Conservation (phyloP, 92 coral and sea anemone species). For the Virgularia gustaviana region DNA sequence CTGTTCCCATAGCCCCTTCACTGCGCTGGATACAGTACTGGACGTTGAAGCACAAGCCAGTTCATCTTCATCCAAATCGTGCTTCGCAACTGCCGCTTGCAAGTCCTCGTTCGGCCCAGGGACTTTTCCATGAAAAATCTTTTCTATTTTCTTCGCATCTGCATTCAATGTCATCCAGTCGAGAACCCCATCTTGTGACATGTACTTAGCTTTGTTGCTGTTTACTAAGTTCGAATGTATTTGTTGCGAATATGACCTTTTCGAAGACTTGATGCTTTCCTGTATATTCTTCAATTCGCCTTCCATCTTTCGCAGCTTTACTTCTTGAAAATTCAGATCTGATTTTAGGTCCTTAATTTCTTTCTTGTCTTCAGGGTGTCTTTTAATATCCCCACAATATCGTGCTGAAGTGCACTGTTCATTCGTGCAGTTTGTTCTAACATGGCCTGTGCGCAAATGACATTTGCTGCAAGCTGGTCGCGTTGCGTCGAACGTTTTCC, state of each 20-base stretch:
- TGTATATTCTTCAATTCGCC: conserved; percentile 34
- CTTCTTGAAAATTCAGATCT: conserved; percentile 30
- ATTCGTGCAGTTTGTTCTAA: conserved; percentile 33
- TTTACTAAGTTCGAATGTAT: conserved; percentile 37
- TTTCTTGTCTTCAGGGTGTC: conserved; percentile 53
- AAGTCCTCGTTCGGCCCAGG: conserved; percentile 38
- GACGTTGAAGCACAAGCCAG: neutral
- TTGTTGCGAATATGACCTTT: conserved; percentile 44
- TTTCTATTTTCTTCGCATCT: conserved; percentile 43
- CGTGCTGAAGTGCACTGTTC: conserved; percentile 41
- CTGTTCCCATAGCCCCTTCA: conserved; percentile 50
- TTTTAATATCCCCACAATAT: conserved; percentile 46
- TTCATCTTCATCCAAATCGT: conserved; percentile 19
- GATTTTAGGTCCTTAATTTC: conserved; percentile 47
- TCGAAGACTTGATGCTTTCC: conserved; percentile 41
- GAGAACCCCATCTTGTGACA: conserved; percentile 31
- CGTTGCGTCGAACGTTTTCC: neutral
- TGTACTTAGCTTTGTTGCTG: conserved; percentile 46
- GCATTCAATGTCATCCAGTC: conserved; percentile 42
- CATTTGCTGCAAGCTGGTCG: no score
- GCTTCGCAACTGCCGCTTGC: conserved; percentile 44
- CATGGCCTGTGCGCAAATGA: conserved; percentile 43
- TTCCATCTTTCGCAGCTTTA: conserved; percentile 35
- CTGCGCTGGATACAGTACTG: conserved; percentile 25
- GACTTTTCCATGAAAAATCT: conserved; percentile 37